Base-by-base conservation (phyloP, 1,140 invertebrate species). In the Fopius arisanus region DNA sequence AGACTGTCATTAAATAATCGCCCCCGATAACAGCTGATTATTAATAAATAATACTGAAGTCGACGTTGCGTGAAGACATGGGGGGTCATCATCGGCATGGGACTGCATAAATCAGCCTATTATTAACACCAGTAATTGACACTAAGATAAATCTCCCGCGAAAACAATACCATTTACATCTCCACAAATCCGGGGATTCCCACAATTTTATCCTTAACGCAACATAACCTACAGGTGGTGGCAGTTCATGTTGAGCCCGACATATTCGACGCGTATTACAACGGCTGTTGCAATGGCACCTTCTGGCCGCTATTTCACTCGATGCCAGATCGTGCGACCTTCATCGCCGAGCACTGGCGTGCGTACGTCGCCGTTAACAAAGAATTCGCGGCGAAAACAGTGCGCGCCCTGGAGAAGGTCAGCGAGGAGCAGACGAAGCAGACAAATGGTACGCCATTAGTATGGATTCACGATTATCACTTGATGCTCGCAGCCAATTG, bases 401-500 rank as follows among this genome's bases (percentile, higher is more conserved):
- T 96, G 48, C 80, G 90, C 70, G 95, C 95, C 0, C 79, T 97
- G 33, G 89, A 92, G 67, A 88, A 90, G 43, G 87, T 90, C 14
- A 84, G 93, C 48, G 90, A 91, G 7, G 87, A 91, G 85, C 75
- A 92, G 90, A 66, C 88, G 88, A 79, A 90, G 88, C 75, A 90
- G 88, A 51, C 74, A 23, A 87, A 83, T 67, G 89, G 89, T 10
- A 89, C 88, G 1, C 95, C 95, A 0, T 89, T 97, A 19, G 91
- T 97, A 0, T 97, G 96, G 96, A 92, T 97, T 16, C 96, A 97
- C 78, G 96, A 97, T 83, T 97, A 97, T 85, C 96, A 97, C 80
- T 88, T 97, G 3, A 96, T 96, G 94, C 85, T 96, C 73, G 93
- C 94, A 2, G 94, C 96, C n/a, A 96, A 95, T 83, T 95, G 93